phyloP scores from a whole-genome alignment of 2,888 invertebrate species.

The Synergus gifuensis region DNA sequence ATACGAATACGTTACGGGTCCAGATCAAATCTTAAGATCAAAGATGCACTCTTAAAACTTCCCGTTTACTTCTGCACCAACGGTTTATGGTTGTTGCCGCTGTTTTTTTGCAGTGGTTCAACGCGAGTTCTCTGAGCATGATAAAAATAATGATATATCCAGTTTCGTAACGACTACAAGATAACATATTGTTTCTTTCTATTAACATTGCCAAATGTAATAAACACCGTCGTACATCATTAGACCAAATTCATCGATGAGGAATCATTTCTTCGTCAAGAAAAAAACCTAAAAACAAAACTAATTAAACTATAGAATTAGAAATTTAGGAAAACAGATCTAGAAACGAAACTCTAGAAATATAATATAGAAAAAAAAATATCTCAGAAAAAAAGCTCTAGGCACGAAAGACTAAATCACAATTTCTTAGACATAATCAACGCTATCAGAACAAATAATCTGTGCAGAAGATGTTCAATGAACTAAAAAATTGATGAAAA shows the following conservation, averaged over 20 bases:
- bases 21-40: constrained; percentile 31
- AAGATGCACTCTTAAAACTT: constrained; percentile 15
- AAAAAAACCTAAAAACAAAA: constrained; percentile 1
- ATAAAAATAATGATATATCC: constrained; percentile 65
- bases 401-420: not conserved
- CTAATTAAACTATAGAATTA: not conserved
- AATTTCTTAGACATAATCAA: not conserved
- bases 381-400: not conserved
- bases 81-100: constrained; percentile 43
- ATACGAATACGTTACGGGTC: constrained; percentile 62
- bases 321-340: not conserved
- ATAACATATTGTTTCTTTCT: constrained; percentile 60
- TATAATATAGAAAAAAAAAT: not conserved
- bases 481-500: not conserved
- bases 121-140: constrained; percentile 56
- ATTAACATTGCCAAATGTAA: constrained; percentile 66
- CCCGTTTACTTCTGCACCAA: constrained; percentile 5
- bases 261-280: not conserved
- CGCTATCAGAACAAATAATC: not conserved
- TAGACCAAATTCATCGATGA: constrained; percentile 51
- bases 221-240: constrained; percentile 60
- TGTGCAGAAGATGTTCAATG: not conserved
- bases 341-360: constrained; percentile 8
- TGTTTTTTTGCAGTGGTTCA: constrained; percentile 40
- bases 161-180: constrained; percentile 64